phyloP scores from a whole-genome alignment of 2,113 vertebrate genomes.

The Aleadryas rufinucha region DNA sequence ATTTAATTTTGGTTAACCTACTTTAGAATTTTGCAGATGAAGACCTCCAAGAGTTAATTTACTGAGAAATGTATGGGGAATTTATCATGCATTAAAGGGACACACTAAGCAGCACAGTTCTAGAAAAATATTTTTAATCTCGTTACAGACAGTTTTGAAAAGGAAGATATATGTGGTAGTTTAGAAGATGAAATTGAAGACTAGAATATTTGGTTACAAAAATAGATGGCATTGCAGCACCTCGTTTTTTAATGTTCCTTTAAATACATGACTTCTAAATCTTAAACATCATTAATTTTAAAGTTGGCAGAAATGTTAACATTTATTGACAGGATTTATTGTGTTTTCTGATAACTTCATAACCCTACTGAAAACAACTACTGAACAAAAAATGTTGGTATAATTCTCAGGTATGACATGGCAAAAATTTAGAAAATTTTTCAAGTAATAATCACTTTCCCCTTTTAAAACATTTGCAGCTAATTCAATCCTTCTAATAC shows the following conservation, averaged over 20 bases:
- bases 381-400: neutral
- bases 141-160: neutral
- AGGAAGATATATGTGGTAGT: neutral
- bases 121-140: neutral
- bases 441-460: neutral
- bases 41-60: neutral
- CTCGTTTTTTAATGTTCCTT: neutral
- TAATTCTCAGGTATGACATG: neutral
- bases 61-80: neutral
- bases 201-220: neutral
- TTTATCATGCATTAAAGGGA: neutral
- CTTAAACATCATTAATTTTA: neutral
- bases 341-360: neutral
- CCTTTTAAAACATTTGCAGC: neutral
- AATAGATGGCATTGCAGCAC: neutral
- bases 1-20: neutral
- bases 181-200: neutral
- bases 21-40: neutral
- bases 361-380: neutral
- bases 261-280: neutral
- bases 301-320: neutral
- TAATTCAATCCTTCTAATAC: neutral
- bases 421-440: neutral
- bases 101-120: neutral
- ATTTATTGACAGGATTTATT: neutral